These are phyloP conservation scores for Antechinus stuartii DNA, from an alignment of 2,113 vertebrate genomes.

Conservation along the genomic window DNA sequence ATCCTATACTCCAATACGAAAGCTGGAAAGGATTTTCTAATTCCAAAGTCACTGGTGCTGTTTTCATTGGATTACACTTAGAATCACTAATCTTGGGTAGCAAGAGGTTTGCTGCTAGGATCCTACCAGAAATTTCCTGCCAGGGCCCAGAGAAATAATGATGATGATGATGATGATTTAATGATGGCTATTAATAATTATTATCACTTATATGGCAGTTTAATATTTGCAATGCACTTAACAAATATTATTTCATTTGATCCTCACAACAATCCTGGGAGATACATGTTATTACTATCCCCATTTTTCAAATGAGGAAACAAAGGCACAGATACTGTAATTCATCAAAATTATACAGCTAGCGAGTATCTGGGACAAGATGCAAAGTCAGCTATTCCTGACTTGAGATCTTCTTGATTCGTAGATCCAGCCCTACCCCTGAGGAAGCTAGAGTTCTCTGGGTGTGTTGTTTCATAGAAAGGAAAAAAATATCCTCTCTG, in stretches of 20 bases:
- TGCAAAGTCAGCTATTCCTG: neutral
- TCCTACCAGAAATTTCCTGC: neutral
- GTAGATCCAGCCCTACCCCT: neutral
- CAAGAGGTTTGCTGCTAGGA: too few relatives aligned
- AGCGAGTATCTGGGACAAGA: neutral
- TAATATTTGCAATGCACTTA: neutral
- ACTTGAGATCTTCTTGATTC: neutral
- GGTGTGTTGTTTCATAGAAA: neutral
- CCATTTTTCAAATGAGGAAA: neutral
- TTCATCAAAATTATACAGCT: neutral
- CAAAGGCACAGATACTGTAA: neutral
- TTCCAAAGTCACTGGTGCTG: too few relatives aligned
- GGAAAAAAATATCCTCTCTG: neutral
- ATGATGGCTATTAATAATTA: neutral
- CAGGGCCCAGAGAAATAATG: neutral
- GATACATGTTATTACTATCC: neutral
- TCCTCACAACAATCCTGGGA: neutral
- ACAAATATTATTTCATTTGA: neutral
- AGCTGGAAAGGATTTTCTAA: neutral
- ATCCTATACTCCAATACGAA: neutral
- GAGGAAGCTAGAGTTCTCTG: neutral
- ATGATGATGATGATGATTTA: neutral
- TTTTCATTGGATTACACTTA: too few relatives aligned
- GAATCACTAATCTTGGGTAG: neutral
- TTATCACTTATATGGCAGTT: neutral